Evolutionary conservation across 2,113 vertebrate species (phyloP).

Genomic region (Colistium nudipinnis): DNA sequence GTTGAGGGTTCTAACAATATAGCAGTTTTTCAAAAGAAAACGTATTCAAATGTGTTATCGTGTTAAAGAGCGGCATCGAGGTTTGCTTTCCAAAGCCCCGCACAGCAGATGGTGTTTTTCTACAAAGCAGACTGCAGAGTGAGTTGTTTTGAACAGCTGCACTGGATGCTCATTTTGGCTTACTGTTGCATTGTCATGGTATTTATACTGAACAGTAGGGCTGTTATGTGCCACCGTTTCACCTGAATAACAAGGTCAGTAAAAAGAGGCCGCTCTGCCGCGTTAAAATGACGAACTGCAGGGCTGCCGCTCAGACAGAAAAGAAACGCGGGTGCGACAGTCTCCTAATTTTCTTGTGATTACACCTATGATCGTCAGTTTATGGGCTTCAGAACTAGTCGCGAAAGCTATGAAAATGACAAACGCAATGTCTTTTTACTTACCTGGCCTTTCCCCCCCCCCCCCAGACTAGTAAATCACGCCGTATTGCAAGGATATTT

Average conservation of each 20-base stretch:
- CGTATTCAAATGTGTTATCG: no score
- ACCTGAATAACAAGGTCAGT: slow-evolving; percentile 47
- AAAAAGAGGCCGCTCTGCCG: slow-evolving; percentile 24
- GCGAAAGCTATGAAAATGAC: slow-evolving; percentile 10
- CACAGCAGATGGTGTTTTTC: background rate
- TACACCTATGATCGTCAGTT: slow-evolving; percentile 7
- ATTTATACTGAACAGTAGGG: slow-evolving; percentile 52
- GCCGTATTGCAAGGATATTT: slow-evolving; percentile 11
- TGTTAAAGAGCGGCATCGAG: no score
- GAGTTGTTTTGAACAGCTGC: background rate
- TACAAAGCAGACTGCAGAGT: background rate
- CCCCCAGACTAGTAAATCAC: slow-evolving; percentile 19
- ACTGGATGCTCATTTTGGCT: slow-evolving; percentile 14
- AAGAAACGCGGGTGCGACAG: slow-evolving; percentile 36
- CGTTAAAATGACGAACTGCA: slow-evolving; percentile 55
- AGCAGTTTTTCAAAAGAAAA: no score
- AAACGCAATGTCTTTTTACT: slow-evolving; percentile 19
- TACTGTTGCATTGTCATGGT: slow-evolving; percentile 5
- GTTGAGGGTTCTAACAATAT: no score
- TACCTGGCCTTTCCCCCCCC: no score
- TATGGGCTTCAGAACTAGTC: background rate
- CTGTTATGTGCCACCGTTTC: slow-evolving; percentile 62
- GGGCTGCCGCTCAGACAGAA: slow-evolving; percentile 8
- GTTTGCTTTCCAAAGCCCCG: no score
- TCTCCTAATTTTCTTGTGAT: slow-evolving; percentile 3